Evolutionary conservation across 1,140 invertebrate genomes (phyloP).

Genomic region (Zaprionus capensis): DNA sequence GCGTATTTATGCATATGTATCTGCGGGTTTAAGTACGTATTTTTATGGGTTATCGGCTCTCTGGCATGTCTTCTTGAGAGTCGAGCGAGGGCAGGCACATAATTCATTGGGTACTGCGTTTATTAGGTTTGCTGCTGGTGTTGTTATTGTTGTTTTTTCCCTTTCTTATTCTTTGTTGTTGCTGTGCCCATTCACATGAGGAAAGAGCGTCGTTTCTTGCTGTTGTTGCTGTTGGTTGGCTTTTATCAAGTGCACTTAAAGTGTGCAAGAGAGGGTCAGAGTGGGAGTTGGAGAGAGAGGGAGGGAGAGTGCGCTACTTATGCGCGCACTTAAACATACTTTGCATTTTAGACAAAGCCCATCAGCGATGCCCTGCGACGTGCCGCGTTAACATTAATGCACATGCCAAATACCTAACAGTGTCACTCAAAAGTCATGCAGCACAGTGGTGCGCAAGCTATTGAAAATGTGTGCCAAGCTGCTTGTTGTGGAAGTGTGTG

Average conservation of each 20-base stretch:
- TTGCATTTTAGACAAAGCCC: constrained; percentile 46
- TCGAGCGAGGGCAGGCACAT: constrained; percentile 30
- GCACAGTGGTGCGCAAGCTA: constrained; percentile 22
- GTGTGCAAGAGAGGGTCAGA: constrained; percentile 4
- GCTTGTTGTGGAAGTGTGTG: not conserved
- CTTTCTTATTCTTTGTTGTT: constrained; percentile 19
- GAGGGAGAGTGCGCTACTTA: constrained; percentile 36
- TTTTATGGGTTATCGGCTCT: constrained; percentile 51
- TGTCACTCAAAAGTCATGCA: constrained; percentile 49
- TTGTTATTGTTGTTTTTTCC: constrained; percentile 35
- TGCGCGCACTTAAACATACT: constrained; percentile 45
- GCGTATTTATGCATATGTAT: not conserved
- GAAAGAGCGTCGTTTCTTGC: constrained; percentile 19
- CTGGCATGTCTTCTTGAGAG: constrained; percentile 38
- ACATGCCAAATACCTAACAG: constrained; percentile 36
- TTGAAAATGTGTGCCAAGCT: constrained; percentile 6
- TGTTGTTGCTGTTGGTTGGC: constrained; percentile 36
- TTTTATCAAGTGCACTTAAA: constrained; percentile 60
- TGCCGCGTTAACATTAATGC: constrained; percentile 28
- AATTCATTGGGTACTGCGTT: constrained; percentile 59
- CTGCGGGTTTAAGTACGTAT: constrained; percentile 24
- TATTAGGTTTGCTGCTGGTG: constrained; percentile 48
- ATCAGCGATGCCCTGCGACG: constrained; percentile 16
- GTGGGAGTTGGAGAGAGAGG: not conserved
- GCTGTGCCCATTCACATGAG: constrained; percentile 42